Base-by-base conservation (phyloP, 2,113 vertebrate genomes). In the Dendropsophus ebraccatus region DNA sequence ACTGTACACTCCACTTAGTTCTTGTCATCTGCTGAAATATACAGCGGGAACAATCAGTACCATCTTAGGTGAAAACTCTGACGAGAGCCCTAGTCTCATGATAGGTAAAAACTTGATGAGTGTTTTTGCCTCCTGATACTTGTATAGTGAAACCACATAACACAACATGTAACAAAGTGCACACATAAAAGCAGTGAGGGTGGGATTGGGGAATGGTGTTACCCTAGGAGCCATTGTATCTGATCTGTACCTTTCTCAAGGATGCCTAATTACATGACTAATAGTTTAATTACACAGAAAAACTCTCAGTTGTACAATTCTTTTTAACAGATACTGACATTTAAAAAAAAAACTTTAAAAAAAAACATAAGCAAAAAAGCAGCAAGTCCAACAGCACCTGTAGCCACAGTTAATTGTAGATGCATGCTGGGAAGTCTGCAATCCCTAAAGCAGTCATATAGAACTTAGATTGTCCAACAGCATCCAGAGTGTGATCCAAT, bases 111-210 rank as follows among this genome's bases (percentile, higher is more conserved):
- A 45, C 32, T 10, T 30, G 47, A 50, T 14, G 41, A 5, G 72
- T 28, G 6, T 12, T 49, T 13, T 0, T 21, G n/a, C 8, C 25
- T 21, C 41, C 3, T 41, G 74, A 77, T 25, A 79, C 54, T 56
- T 37, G 54, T 54, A 37, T 37, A 5, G 58, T 62, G 13, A 80
- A 45, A 41, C 32, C 52, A 79, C 32, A 35, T 32, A 58, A 58
- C 76, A 41, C 19, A 5, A 32, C 12, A 47, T 25, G 4, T 11
- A 1, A 32, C 30, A 13, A 30, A 78, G 3, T 12, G 25, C 8
- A 21, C 52, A 79, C 76, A 60, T 79, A 58, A 60, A 35, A 41
- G 45, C 72, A 16, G 41, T 28, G 12, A 75, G 62, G 62, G 62
- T 67, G 62, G n/a, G n/a, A n/a, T n/a, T n/a, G n/a, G 62, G 5